Evolutionary conservation across 2,113 vertebrate species (phyloP), one percentile per base, ranked within the genome.

Genomic region (Cavia aperea): DNA sequence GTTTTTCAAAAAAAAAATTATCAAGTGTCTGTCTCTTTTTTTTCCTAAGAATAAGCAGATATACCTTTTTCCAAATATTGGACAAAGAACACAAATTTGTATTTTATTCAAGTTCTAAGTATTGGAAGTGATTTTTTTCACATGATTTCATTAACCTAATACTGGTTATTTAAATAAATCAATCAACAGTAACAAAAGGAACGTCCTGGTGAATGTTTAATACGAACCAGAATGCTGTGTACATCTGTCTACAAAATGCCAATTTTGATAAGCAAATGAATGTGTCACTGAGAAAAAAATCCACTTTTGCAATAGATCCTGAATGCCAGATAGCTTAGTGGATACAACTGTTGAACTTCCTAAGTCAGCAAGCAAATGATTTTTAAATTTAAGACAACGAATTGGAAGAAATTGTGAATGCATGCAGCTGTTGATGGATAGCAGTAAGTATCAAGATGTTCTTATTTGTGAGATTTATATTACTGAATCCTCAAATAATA

Each of bases 391-490:
- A 86, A 43, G 24, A 84, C 63, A 81, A 88, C 29, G 54, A 0
- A 2, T 49, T 92, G 81, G 68, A 94, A 96, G 49, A 21, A 19
- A 82, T 75, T 93, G 63, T 87, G 54, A 81, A 81, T 86, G 90
- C 73, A 73, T 24, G 18, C 14, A 75, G 19, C 11, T 23, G 81
- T 81, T 94, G 86, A 70, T 82, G 14, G 85, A 89, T 65, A 87
- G 58, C 26, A 70, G 66, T 19, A 94, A 77, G 46, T 70, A 78
- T 36, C 9, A 24, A 83, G 60, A 43, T 33, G 78, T n/a, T 33
- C 10, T 90, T 88, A 16, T 65, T 29, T n/a, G 58, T 56, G 15
- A 89, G 33, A 92, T 79, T 96, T 94, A 93, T 19, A 68, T 92
- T 91, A 7, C 46, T 95, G 85, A 93, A 85, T 88, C 31, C 29